Base-by-base conservation (phyloP, 2,888 invertebrate species). In the Hypercompe scribonia region DNA sequence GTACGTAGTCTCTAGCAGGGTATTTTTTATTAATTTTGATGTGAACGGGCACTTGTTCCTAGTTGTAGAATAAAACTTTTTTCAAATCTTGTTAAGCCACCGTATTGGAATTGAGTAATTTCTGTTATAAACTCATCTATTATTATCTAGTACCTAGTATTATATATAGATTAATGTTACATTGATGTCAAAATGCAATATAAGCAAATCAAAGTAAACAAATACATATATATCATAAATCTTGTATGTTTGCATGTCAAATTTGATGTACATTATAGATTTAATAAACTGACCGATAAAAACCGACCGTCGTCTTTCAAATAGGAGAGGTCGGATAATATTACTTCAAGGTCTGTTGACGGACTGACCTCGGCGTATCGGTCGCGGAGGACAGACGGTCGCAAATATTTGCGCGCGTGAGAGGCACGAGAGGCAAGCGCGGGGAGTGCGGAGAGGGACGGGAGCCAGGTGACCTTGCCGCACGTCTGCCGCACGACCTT, bases 301-400 rank as follows among this genome's bases (percentile, higher is more conserved):
- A 88, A 86, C 87, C 86, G 86, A 86, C 86, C 88, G 61, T 92
- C 87, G 91, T 91, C 92, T 93, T 93, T 93, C 89, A 90, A 89
- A 84, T 87, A 87, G 89, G 86, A 92, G 93, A 94, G 94, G 93
- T 93, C 94, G 93, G 91, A 90, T 92, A 91, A 92, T 94, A 93
- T 92, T 91, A 90, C 92, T 93, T 92, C 94, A 95, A 95, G 95
- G 95, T 95, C 93, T 92, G 89, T 90, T 92, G 92, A 90, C 94
- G 90, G 90, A 89, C 89, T 93, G 95, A 95, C 95, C 95, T 95
- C 95, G 94, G 92, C 94, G 91, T 95, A 95, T 95, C 95, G 95
- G 95, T 94, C 95, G 94, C 91, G 93, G 95, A 94, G 95, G 95
- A 95, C 95, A 94, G 94, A 94, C 95, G 92, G 92, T 92, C 93